Percentiles rank a stretch among this genome's conserved stretches.
Conservation (phyloP, 2,888 invertebrate species). For the Phragmatobia fuliginosa region DNA sequence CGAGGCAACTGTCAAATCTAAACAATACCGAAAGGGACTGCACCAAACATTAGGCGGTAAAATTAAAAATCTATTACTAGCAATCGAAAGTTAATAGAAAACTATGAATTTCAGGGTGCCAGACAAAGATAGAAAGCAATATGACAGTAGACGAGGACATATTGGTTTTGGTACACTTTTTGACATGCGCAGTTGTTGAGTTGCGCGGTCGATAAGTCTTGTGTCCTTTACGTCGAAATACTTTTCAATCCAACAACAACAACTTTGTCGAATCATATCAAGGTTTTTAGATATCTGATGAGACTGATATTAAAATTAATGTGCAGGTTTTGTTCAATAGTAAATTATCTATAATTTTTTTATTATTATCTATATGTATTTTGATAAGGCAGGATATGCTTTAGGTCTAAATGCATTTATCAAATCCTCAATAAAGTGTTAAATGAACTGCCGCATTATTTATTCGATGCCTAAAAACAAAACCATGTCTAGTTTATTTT, state of each 20-base stretch:
- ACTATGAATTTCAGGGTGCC: not conserved
- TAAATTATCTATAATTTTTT: not conserved
- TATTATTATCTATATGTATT: not conserved
- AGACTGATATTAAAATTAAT: not conserved
- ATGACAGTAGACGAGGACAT: constrained; percentile 22
- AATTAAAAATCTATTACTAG: not conserved
- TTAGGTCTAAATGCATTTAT: not conserved
- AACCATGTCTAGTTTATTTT: no score
- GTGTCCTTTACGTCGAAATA: not conserved
- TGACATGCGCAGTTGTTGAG: constrained; percentile 46
- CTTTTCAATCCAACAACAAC: not conserved
- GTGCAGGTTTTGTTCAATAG: not conserved
- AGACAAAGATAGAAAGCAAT: constrained; percentile 26
- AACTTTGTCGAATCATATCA: not conserved
- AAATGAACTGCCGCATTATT: not conserved
- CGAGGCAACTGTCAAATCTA: constrained; percentile 23
- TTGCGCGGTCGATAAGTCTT: constrained; percentile 47
- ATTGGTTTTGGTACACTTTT: constrained; percentile 24
- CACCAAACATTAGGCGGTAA: not conserved
- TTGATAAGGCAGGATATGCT: not conserved
- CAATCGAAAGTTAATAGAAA: constrained; percentile 4
- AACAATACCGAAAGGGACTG: not conserved
- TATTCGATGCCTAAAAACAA: not conserved
- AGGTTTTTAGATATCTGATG: not conserved
- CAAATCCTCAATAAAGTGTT: not conserved